Base-by-base conservation (phyloP, 1,140 invertebrate genomes). In the Scaptomyza hsui region DNA sequence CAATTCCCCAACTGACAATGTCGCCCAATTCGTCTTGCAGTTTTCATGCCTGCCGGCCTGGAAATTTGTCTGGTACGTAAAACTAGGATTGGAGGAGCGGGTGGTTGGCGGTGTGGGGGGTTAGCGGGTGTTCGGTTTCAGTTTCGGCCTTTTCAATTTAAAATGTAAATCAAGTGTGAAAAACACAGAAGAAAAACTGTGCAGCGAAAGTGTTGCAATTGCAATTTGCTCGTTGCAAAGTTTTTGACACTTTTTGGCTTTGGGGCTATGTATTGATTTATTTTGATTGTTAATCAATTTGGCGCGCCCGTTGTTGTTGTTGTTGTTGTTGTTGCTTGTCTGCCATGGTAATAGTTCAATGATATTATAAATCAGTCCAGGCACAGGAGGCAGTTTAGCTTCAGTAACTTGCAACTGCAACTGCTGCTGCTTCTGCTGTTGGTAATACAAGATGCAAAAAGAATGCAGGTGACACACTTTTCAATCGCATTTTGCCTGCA, bases 111-210 rank as follows among this genome's bases (percentile, higher is more conserved):
- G 21, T 37, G 72, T 44, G 48, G 35, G 68, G 21, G 42, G 72
- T 44, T 52, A 68, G 35, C 62, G 24, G 72, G 13, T 76, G 48
- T 74, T 74, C 69, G 48, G 56, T 64, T 74, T 68, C 55, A 62
- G 72, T 76, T 83, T 80, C 70, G 74, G 76, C 72, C 79, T 85
- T 85, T 86, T 86, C 81, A 86, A 86, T 86, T 86, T 88, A 86
- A 86, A 86, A 86, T 86, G 82, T 86, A 88, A 88, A 86, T 86
- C 82, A 86, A 86, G 82, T 86, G 82, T 86, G 82, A 86, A 86
- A 86, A 88, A 71, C 49, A 53, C 47, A 59, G 72, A 76, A 75
- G 72, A 73, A 52, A 32, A 15, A 32, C 10, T 79, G 62, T 88
- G 82, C 82, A 82, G 81, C 82, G 81, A 86, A 86, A 86, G 81